phyloP scores from a whole-genome alignment of 1,140 invertebrate species.

The Tribolium castaneum region DNA sequence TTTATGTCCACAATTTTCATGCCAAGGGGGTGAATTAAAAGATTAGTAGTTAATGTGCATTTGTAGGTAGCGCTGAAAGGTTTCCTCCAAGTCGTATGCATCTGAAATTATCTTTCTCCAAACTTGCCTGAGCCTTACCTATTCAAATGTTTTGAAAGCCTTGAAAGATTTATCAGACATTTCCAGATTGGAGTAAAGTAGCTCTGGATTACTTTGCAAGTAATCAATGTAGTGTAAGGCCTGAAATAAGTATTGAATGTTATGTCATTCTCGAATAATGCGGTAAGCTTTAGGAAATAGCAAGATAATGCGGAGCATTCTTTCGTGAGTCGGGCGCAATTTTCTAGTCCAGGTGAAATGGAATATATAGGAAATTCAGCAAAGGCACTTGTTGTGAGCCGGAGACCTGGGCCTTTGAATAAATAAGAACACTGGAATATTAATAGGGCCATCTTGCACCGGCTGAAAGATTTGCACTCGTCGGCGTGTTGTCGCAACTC shows the following conservation, averaged over 20 bases:
- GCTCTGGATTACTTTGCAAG: background rate
- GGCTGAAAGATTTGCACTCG: background rate
- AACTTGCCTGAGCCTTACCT: background rate
- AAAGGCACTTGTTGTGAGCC: slow-evolving; percentile 1
- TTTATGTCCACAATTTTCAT: no score
- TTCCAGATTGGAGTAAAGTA: no score
- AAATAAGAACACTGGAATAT: slow-evolving; percentile 6
- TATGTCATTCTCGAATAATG: background rate
- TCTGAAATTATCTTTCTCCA: background rate
- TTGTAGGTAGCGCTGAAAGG: no score
- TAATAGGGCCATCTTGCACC: background rate
- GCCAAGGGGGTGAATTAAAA: no score
- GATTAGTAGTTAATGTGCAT: no score
- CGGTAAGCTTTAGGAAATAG: no score
- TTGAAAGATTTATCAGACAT: background rate
- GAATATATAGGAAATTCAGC: slow-evolving; percentile 11
- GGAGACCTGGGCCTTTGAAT: background rate
- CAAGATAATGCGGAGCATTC: background rate
- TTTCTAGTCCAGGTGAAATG: background rate
- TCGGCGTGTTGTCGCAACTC: slow-evolving; percentile 5
- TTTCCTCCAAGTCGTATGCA: no score
- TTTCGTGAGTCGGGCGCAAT: background rate
- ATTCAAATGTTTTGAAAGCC: background rate
- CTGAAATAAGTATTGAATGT: background rate
- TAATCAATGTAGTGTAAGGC: background rate